These are phyloP conservation scores for Physeter macrocephalus DNA, from an alignment of 2,113 vertebrate genomes.

Conservation along the genomic window DNA sequence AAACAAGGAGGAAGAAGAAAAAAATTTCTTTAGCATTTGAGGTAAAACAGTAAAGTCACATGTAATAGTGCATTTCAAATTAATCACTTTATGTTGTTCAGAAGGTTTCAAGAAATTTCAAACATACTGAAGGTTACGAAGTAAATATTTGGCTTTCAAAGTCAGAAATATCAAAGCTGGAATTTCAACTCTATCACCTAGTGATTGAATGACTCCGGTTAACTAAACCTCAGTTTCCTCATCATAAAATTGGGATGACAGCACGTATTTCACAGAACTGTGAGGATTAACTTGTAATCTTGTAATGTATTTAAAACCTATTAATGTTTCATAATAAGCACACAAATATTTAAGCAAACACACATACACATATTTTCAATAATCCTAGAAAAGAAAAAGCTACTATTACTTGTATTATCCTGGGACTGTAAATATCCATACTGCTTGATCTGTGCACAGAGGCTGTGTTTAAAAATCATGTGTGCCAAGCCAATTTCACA, in stretches of 20 bases:
- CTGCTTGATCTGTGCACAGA: background rate
- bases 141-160: background rate
- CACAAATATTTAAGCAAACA: background rate
- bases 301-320: background rate
- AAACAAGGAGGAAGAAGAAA: background rate
- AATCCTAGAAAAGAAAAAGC: background rate
- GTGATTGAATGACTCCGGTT: background rate
- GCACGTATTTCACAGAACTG: background rate
- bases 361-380: background rate
- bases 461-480: background rate
- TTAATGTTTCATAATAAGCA: background rate
- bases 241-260: background rate
- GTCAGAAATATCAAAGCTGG: background rate
- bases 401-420: background rate
- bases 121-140: background rate
- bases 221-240: background rate
- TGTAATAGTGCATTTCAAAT: background rate
- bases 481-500: background rate
- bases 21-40: constrained; percentile 1
- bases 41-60: background rate
- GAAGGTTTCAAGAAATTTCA: background rate
- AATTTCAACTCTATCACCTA: background rate
- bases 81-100: background rate
- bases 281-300: background rate
- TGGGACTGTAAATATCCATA: background rate